phyloP scores from a whole-genome alignment of 2,797 vertebrate genomes.

The Rhodeus uyekii region DNA sequence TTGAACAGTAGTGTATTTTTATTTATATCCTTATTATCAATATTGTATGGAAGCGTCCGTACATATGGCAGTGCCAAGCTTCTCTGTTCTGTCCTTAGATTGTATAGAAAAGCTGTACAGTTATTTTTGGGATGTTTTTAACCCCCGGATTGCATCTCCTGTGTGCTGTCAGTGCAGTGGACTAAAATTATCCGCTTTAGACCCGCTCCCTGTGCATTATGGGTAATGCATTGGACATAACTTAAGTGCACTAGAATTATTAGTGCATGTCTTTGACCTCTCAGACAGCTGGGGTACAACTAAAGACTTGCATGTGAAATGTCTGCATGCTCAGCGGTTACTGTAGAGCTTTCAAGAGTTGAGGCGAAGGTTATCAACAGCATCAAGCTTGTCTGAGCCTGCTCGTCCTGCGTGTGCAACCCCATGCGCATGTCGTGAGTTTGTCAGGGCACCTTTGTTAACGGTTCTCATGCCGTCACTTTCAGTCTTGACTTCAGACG shows the following conservation, averaged over 20 bases:
- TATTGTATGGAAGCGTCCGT: neutral
- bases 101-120: neutral
- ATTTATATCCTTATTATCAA: neutral
- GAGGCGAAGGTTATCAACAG: neutral
- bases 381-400: slow-evolving; percentile 9
- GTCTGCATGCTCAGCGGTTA: slow-evolving; percentile 3
- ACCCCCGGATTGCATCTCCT: neutral
- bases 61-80: neutral
- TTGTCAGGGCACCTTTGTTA: slow-evolving; percentile 64
- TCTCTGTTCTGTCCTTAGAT: neutral
- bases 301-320: slow-evolving; percentile 40
- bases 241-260: neutral
- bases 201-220: neutral
- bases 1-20: too few relatives aligned
- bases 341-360: neutral
- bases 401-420: slow-evolving; percentile 29
- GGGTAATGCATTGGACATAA: neutral
- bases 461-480: slow-evolving; percentile 80
- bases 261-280: slow-evolving; percentile 20
- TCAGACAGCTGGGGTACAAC: neutral
- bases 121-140: neutral
- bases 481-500: slow-evolving; percentile 84
- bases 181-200: neutral
- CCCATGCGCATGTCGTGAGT: slow-evolving; percentile 42
- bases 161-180: neutral